Evolutionary conservation across 1,140 invertebrate species (phyloP).

Genomic region (Charaxes varanes): DNA sequence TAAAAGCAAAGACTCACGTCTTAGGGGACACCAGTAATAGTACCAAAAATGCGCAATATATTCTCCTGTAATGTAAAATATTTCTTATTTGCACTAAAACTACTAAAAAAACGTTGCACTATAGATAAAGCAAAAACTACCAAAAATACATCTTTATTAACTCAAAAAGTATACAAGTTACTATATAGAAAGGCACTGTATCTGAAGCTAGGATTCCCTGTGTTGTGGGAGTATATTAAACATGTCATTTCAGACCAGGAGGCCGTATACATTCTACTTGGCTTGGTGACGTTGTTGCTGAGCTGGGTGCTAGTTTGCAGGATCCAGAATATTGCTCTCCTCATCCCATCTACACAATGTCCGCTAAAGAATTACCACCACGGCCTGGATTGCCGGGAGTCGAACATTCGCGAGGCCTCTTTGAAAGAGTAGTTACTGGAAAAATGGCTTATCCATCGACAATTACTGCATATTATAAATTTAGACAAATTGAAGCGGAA

Average conservation of each 20-base stretch:
- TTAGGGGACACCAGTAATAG: too few relatives aligned
- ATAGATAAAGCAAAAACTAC: too few relatives aligned
- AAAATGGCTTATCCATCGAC: slow-evolving; percentile 76
- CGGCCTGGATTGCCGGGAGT: slow-evolving; percentile 64
- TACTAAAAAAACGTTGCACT: too few relatives aligned
- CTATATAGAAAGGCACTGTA: too few relatives aligned
- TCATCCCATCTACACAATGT: slow-evolving; percentile 78
- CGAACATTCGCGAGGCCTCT: slow-evolving; percentile 72
- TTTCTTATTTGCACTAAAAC: too few relatives aligned
- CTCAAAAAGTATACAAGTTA: too few relatives aligned
- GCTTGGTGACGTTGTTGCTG: slow-evolving; percentile 80
- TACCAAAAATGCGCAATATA: too few relatives aligned
- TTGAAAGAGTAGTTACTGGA: slow-evolving; percentile 76
- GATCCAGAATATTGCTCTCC: slow-evolving; percentile 66
- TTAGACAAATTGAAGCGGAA: slow-evolving; percentile 78
- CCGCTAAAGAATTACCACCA: slow-evolving; percentile 76
- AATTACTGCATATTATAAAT: slow-evolving; percentile 76
- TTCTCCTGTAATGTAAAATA: too few relatives aligned
- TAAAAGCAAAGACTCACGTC: too few relatives aligned
- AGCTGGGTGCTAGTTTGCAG: slow-evolving; percentile 79
- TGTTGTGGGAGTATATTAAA: too few relatives aligned
- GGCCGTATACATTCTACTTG: slow-evolving; percentile 81
- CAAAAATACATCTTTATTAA: too few relatives aligned
- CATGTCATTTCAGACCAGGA: slow-evolving; percentile 58
- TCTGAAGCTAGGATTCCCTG: too few relatives aligned